A percentile compares a stretch with the other conserved stretches of the same genome.
Conservation (phyloP, 2,797 vertebrate species). For the Rhynchonycteris naso region DNA sequence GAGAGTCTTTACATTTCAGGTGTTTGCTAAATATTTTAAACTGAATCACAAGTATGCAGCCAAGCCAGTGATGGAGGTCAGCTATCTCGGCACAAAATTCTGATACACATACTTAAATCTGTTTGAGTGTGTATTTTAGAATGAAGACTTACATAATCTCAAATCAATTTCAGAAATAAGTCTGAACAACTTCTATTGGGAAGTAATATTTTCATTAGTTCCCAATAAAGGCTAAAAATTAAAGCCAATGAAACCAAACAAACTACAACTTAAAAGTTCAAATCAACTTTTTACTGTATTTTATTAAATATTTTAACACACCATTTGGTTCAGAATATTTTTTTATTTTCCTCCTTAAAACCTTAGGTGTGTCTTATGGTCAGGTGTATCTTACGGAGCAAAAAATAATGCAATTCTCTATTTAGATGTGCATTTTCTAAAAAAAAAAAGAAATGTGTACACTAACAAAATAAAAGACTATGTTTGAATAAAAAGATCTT, state of each 20-base stretch:
- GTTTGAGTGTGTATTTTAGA: neutral
- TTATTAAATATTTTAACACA: too few relatives aligned
- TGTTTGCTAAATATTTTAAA: slow-evolving; percentile 36
- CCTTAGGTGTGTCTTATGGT: too few relatives aligned
- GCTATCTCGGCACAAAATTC: slow-evolving; percentile 31
- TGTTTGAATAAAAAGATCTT: neutral
- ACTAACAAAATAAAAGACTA: neutral
- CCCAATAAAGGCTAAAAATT: neutral
- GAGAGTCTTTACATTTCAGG: slow-evolving; percentile 41
- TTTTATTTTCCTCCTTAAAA: too few relatives aligned
- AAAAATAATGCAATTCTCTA: too few relatives aligned
- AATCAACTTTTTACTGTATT: too few relatives aligned
- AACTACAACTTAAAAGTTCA: slow-evolving; percentile 3
- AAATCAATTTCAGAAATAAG: slow-evolving; percentile 24
- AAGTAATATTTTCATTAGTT: slow-evolving; percentile 17
- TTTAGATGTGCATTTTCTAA: neutral
- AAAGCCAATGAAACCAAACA: neutral
- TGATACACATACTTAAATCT: neutral
- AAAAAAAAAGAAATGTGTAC: neutral
- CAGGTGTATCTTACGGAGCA: too few relatives aligned
- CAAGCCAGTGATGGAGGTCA: neutral
- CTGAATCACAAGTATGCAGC: neutral
- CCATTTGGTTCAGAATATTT: neutral
- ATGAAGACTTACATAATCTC: neutral
- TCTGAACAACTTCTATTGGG: neutral